Evolutionary conservation across 2,888 invertebrate species (phyloP).

Genomic region (Bursaphelenchus okinawaensis): DNA sequence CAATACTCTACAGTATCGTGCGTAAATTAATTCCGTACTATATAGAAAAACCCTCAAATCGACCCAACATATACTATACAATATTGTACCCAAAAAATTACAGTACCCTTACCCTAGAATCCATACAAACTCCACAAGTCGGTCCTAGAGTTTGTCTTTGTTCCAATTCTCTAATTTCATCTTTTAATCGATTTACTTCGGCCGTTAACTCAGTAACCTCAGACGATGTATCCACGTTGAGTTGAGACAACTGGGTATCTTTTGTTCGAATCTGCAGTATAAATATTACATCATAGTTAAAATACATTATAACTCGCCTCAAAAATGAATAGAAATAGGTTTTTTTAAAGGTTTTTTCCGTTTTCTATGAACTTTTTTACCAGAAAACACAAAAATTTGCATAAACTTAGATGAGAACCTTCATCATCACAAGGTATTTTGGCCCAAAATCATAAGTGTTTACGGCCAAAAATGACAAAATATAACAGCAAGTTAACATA

Average conservation of each 20-base stretch:
- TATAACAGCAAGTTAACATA: background rate
- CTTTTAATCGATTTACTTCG: background rate
- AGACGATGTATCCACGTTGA: background rate
- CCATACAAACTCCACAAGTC: slow-evolving; percentile 19
- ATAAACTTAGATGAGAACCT: too few relatives aligned
- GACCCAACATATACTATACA: too few relatives aligned
- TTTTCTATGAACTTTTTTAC: too few relatives aligned
- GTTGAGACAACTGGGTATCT: background rate
- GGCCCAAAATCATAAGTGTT: too few relatives aligned
- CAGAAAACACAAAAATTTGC: too few relatives aligned
- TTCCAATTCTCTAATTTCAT: slow-evolving; percentile 18
- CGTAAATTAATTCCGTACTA: too few relatives aligned
- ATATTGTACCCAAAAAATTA: too few relatives aligned
- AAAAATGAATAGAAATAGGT: background rate
- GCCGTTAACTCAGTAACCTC: background rate
- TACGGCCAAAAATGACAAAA: too few relatives aligned
- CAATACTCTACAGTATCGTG: too few relatives aligned
- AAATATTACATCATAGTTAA: background rate
- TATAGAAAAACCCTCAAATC: too few relatives aligned
- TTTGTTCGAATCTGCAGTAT: background rate
- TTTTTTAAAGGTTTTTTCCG: too few relatives aligned
- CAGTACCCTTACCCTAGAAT: slow-evolving; percentile 13
- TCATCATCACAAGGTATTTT: too few relatives aligned
- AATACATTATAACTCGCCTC: background rate
- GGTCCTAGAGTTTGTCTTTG: slow-evolving; percentile 15